Evolutionary conservation across 1,140 invertebrate genomes (phyloP).

Genomic region (Bombus sibiricus): DNA sequence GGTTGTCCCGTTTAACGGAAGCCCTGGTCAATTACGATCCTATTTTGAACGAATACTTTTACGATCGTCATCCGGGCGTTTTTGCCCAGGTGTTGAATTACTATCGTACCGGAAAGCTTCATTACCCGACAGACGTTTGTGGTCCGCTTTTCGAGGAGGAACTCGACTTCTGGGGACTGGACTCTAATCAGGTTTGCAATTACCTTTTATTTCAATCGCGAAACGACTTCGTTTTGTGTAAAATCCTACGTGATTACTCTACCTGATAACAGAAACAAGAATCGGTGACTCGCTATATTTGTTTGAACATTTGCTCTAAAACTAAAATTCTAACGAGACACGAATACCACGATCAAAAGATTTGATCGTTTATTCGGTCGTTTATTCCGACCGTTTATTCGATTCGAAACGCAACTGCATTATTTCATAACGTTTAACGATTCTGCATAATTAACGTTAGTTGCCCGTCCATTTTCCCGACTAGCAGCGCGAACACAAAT

Average conservation of each 20-base stretch:
- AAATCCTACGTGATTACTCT: background rate
- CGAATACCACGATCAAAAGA: too few species aligned
- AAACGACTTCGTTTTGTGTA: background rate
- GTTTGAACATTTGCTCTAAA: background rate
- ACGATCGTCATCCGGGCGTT: conserved; percentile 98
- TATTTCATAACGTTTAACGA: background rate
- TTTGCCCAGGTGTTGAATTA: conserved; percentile 97
- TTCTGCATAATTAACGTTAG: background rate
- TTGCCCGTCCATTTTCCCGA: background rate
- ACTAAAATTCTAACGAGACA: background rate
- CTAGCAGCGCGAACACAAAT: background rate
- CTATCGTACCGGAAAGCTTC: conserved; percentile 97
- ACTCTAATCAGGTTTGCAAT: conserved; percentile 95
- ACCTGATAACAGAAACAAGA: background rate
- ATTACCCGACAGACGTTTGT: conserved; percentile 99
- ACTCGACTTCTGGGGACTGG: conserved; percentile 97
- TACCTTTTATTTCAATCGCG: background rate
- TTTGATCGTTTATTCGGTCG: too few species aligned
- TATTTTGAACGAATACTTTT: conserved; percentile 99
- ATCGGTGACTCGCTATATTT: background rate
- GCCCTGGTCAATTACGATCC: conserved; percentile 97
- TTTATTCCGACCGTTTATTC: background rate
- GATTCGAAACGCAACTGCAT: background rate
- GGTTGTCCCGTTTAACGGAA: conserved; percentile 94
- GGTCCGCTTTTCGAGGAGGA: conserved; percentile 99